Evolutionary conservation across 2,797 vertebrate genomes (phyloP).

Genomic region (Pachyuromys duprasi): DNA sequence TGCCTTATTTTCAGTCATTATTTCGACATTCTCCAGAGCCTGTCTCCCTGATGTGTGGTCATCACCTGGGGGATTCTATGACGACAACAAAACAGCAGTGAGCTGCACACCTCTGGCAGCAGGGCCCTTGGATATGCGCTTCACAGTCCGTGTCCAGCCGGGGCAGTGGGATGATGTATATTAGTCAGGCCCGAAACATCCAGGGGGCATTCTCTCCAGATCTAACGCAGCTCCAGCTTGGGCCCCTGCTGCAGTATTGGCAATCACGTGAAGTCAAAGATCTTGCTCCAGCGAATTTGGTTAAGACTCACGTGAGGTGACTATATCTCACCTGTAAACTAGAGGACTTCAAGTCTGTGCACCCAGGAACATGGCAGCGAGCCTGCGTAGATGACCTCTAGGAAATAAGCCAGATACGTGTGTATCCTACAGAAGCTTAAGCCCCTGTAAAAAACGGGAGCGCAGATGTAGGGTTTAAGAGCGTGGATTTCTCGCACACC

Average conservation of each 20-base stretch:
- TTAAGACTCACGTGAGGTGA: neutral
- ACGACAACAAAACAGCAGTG: slow-evolving; percentile 11
- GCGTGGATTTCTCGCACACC: slow-evolving; percentile 15
- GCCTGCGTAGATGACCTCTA: neutral
- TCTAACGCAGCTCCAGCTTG: neutral
- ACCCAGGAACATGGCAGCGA: neutral
- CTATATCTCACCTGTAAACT: neutral
- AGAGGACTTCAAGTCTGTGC: neutral
- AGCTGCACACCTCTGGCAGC: neutral
- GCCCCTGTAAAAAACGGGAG: neutral
- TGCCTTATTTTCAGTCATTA: slow-evolving; percentile 35
- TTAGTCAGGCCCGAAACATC: neutral
- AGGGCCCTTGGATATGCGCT: neutral
- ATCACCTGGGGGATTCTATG: neutral
- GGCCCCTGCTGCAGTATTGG: neutral
- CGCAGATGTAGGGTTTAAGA: slow-evolving; percentile 31
- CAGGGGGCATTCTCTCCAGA: neutral
- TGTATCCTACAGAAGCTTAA: slow-evolving; percentile 50
- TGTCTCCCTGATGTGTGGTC: neutral
- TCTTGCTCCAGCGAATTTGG: neutral
- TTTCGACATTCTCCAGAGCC: neutral
- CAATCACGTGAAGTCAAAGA: neutral
- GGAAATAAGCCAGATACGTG: slow-evolving; percentile 7
- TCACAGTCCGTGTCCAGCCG: neutral
- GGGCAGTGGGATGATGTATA: neutral